Percentiles rank a stretch among this genome's conserved stretches.
Conservation (phyloP, 2,113 vertebrate species). For the Serilophus lunatus region DNA sequence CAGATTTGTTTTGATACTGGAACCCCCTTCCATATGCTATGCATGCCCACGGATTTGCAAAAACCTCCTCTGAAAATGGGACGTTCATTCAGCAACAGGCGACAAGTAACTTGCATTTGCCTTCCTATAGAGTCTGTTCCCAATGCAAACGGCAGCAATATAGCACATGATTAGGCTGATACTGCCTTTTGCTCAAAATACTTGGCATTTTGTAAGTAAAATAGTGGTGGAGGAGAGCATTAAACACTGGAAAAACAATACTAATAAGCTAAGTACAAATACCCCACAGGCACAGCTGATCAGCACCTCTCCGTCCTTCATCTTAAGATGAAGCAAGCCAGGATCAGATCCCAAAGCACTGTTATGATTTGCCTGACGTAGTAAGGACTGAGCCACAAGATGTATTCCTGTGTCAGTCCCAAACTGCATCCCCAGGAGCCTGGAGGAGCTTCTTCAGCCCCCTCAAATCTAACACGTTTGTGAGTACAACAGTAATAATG, state of each 20-base stretch:
- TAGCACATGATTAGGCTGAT: neutral
- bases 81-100: slow-evolving; percentile 52
- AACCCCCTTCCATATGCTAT: slow-evolving; percentile 61
- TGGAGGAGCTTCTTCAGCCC: neutral
- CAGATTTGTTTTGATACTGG: slow-evolving; percentile 63
- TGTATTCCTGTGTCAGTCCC: neutral
- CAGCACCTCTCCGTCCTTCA: neutral
- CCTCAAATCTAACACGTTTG: accelerated
- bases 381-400: neutral
- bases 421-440: neutral
- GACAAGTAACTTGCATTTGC: neutral
- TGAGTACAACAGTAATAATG: accelerated
- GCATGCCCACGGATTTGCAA: slow-evolving; percentile 51
- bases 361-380: neutral
- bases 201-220: neutral
- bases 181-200: neutral
- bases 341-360: neutral
- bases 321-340: neutral
- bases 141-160: neutral
- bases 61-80: slow-evolving; percentile 22
- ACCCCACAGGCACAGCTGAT: neutral
- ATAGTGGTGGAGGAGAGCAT: neutral
- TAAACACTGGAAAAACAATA: slow-evolving; percentile 14
- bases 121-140: neutral
- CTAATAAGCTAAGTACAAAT: neutral